Conservation (phyloP, 2,888 invertebrate genomes). For the Tholera decimalis region DNA sequence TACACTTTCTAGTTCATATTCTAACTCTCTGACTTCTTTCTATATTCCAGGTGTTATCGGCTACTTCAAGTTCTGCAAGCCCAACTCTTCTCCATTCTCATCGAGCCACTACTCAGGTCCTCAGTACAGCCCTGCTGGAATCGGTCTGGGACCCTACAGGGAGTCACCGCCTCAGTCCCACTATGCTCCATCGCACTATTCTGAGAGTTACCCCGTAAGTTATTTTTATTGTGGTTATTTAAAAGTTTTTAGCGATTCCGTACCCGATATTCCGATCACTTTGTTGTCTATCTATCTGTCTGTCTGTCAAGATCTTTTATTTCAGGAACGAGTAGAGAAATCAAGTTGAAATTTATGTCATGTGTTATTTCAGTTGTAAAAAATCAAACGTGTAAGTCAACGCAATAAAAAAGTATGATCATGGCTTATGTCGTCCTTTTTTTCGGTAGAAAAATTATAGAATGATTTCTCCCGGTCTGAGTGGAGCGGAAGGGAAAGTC, state of each 20-base stretch:
- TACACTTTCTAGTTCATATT: background rate
- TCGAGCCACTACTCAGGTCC: constrained; percentile 90
- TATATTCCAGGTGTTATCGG: constrained; percentile 93
- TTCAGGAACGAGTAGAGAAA: too few species aligned
- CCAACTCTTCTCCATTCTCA: constrained; percentile 91
- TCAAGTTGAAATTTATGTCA: too few species aligned
- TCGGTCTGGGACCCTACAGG: constrained; percentile 93
- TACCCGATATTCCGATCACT: too few species aligned
- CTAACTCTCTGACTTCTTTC: background rate
- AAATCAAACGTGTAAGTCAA: too few species aligned
- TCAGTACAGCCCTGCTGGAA: constrained; percentile 94
- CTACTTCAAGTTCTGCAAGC: constrained; percentile 96
- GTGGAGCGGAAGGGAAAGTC: too few species aligned
- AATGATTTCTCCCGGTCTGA: too few species aligned
- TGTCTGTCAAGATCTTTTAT: too few species aligned
- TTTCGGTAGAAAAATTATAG: too few species aligned
- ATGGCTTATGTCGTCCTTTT: too few species aligned
- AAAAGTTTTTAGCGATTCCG: background rate
- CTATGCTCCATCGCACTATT: constrained; percentile 84
- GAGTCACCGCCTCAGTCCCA: constrained; percentile 76
- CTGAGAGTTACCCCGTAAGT: constrained; percentile 86
- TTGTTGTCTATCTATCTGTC: too few species aligned
- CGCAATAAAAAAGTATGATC: too few species aligned
- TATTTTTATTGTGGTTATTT: background rate
- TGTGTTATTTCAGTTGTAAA: too few species aligned